Percentiles rank a stretch among this genome's conserved stretches.
Conservation (phyloP, 2,797 vertebrate species). For the Melanotaenia trifasciata region DNA sequence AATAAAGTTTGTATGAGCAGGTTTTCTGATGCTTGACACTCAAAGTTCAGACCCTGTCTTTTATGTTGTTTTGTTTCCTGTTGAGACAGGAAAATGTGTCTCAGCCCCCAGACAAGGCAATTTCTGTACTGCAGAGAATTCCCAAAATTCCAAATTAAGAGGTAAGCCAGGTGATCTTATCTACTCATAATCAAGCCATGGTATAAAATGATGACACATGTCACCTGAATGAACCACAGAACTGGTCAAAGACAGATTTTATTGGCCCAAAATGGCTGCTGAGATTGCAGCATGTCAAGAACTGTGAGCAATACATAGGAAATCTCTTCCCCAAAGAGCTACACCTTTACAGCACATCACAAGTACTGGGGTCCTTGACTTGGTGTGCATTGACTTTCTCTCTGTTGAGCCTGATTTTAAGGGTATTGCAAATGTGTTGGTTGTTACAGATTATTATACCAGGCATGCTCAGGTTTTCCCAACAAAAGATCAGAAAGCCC, state of each 20-base stretch:
- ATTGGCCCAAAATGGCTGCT: not conserved
- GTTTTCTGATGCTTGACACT: not conserved
- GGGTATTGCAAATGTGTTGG: not conserved
- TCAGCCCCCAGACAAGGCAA: not conserved
- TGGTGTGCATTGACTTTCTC: too few species aligned
- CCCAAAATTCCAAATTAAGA: not conserved
- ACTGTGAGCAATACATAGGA: too few species aligned
- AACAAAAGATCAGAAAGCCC: slow-evolving; percentile 18
- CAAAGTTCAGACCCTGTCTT: not conserved
- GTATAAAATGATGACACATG: not conserved
- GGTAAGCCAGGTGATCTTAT: not conserved
- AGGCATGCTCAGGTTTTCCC: slow-evolving; percentile 22
- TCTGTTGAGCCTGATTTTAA: not conserved
- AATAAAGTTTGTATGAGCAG: too few species aligned
- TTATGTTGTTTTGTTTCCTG: not conserved
- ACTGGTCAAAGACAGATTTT: not conserved
- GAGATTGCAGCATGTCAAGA: too few species aligned
- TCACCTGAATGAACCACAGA: not conserved
- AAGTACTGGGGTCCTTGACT: too few species aligned
- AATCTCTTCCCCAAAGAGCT: not conserved
- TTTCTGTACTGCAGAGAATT: too few species aligned
- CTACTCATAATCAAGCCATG: not conserved
- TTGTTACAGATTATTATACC: not conserved
- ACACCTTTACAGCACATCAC: not conserved
- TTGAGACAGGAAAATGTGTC: not conserved